Base-by-base conservation (phyloP, 2,888 invertebrate genomes). In the Timema podura region DNA sequence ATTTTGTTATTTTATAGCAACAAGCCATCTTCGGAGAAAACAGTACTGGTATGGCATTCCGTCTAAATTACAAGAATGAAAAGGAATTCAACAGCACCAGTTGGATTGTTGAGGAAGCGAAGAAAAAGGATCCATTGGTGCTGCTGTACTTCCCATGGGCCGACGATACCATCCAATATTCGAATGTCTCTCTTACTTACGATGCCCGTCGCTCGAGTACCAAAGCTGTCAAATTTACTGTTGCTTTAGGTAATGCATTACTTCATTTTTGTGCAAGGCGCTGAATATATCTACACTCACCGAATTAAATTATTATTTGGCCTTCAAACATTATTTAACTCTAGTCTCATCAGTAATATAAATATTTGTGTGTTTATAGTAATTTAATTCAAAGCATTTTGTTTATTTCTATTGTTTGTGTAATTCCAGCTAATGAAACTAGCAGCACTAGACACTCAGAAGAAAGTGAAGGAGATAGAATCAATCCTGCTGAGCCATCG, bases 31-130 rank as follows among this genome's bases (percentile, higher is more conserved):
- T 61, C 13, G 61, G 61, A 61, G 61, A 61, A 61, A 61, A 30
- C 10, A 61, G 61, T 45, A 30, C 8, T 30, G 61, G 61, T 5
- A 61, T 61, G 61, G 30, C 61, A 13, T 61, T 61, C 61, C 61
- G 44, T 30, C 44, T n/a, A 11, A 30, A 61, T 16, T 30, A 61
- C 61, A 61, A 61, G 11, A 30, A 6, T 45, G 45, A 45, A 10
- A 11, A 45, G 11, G 10, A 8, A 11, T 8, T 13, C 16, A 61
- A 13, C 3, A 16, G n/a, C 16, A 30, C 45, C 10, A 8, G 44
- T 44, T 44, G 61, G 2, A 61, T 11, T 2, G 9, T 61, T 3
- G 61, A 61, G 30, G 61, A 61, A 30, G 30, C 30, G 1, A 61
- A 61, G 44, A 1, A 45, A 3, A n/a, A n/a, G 44, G 61, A 61